Evolutionary conservation across 37 sponge, comb jelly and placozoan species (phyloP).

Genomic region (Diacarnus erythraeanus): DNA sequence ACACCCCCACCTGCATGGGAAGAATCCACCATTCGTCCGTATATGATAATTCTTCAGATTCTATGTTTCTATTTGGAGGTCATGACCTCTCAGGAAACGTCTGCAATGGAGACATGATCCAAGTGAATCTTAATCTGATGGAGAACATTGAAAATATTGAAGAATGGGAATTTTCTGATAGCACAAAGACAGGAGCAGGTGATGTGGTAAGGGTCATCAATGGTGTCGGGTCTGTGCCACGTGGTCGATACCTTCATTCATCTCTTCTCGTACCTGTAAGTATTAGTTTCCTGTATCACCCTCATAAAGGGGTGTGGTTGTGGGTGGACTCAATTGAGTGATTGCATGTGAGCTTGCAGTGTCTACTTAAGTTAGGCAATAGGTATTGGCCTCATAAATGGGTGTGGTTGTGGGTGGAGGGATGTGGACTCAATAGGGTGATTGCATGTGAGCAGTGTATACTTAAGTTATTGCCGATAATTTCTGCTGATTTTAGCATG

Average conservation of each 20-base stretch:
- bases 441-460: too few species aligned
- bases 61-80: slow-evolving; percentile 10
- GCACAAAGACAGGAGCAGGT: neutral
- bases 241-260: neutral
- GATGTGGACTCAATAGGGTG: too few species aligned
- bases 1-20: neutral
- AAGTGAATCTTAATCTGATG: neutral
- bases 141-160: neutral
- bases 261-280: slow-evolving; percentile 5
- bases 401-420: too few species aligned
- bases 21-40: neutral
- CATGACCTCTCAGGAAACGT: neutral
- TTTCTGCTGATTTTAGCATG: too few species aligned
- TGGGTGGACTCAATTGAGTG: too few species aligned
- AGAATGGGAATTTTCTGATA: neutral
- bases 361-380: too few species aligned
- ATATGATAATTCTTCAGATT: slow-evolving; percentile 4
- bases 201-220: neutral
- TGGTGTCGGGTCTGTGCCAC: neutral
- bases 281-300: too few species aligned
- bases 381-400: too few species aligned
- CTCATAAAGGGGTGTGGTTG: too few species aligned
- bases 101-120: neutral
- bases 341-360: too few species aligned
- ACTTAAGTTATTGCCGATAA: too few species aligned